A percentile compares a stretch with the other conserved stretches of the same genome.
phyloP scores from a whole-genome alignment of 2,888 invertebrate genomes.

The Metacarcinus magister region DNA sequence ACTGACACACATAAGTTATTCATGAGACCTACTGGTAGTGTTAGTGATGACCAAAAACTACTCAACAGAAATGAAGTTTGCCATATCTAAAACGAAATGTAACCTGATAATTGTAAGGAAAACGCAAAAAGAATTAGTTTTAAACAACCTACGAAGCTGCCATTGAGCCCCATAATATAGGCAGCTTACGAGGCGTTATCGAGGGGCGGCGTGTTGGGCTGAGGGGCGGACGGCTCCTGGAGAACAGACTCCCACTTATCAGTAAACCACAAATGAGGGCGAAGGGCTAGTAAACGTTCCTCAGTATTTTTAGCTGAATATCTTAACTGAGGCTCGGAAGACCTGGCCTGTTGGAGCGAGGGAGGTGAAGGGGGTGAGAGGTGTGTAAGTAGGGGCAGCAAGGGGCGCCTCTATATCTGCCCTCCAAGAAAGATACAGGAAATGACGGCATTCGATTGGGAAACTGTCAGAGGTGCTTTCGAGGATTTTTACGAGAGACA shows the following conservation, averaged over 20 bases:
- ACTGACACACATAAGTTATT: too few species aligned
- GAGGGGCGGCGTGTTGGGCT: not conserved
- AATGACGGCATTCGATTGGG: not conserved
- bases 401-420: not conserved
- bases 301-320: not conserved
- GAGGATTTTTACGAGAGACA: not conserved
- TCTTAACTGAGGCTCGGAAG: not conserved
- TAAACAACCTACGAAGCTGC: not conserved
- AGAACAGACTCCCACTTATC: too few species aligned
- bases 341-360: not conserved
- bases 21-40: too few species aligned
- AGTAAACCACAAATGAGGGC: not conserved
- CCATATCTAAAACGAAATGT: not conserved
- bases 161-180: not conserved
- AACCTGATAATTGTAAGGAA: not conserved
- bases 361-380: not conserved
- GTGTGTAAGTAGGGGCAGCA: too few species aligned
- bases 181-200: not conserved
- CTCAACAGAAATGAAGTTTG: too few species aligned
- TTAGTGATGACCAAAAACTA: too few species aligned
- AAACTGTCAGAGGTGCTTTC: not conserved
- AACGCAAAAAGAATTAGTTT: not conserved
- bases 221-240: too few species aligned
- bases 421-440: not conserved
- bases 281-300: not conserved